Conservation (phyloP, 1,140 invertebrate species). For the Conopomorpha cramerella region DNA sequence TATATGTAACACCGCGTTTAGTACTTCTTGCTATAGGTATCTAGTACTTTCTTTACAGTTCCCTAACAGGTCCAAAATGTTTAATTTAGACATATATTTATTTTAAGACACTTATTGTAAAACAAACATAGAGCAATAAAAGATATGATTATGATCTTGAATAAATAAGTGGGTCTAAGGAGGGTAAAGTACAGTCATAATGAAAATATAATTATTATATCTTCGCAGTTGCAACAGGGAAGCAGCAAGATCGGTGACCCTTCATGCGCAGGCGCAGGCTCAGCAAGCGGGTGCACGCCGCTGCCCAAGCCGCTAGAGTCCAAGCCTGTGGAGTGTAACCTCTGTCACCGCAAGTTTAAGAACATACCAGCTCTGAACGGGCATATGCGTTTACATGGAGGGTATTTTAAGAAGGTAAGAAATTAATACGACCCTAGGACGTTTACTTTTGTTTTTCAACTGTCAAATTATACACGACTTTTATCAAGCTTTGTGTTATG, state of each 20-base stretch:
- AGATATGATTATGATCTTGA: background rate
- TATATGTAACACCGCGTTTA: too few species aligned
- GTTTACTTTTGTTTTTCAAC: too few species aligned
- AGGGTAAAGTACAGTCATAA: constrained; percentile 36
- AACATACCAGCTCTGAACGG: constrained; percentile 96
- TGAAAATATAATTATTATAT: background rate
- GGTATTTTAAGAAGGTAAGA: constrained; percentile 95
- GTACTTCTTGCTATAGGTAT: background rate
- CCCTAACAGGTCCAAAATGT: background rate
- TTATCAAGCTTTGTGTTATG: too few species aligned
- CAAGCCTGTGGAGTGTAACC: constrained; percentile 90
- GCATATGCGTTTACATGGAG: constrained; percentile 95
- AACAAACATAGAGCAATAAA: background rate
- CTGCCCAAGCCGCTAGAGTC: constrained; percentile 12
- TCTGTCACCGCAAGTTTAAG: constrained; percentile 94
- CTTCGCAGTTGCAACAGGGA: constrained; percentile 16
- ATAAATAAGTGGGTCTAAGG: too few species aligned
- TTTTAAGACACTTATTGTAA: background rate
- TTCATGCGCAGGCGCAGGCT: constrained; percentile 5
- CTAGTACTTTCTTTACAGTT: background rate
- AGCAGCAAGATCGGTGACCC: constrained; percentile 12
- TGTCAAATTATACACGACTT: too few species aligned
- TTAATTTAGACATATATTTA: background rate
- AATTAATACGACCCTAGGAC: too few species aligned
- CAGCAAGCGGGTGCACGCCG: constrained; percentile 2